Conservation (phyloP, 2,113 vertebrate genomes). For the Motacilla tschutschensis region DNA sequence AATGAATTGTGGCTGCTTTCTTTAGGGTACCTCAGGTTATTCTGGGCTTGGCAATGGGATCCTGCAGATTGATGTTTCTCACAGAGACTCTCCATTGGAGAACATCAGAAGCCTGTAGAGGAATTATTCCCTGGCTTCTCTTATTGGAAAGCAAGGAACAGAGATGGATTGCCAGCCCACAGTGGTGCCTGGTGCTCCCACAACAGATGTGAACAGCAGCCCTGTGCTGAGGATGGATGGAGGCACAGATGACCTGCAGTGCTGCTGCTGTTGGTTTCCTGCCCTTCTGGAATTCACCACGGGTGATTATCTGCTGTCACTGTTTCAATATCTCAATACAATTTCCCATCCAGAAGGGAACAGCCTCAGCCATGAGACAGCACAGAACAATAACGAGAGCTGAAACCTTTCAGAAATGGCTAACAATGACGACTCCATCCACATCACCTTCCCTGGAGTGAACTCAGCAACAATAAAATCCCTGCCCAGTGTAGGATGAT, state of each 20-base stretch:
- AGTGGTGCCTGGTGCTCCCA: not conserved
- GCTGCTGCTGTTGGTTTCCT: constrained; percentile 28
- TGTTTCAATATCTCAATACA: constrained; percentile 65
- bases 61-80: constrained; percentile 2
- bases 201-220: not conserved
- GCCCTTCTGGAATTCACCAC: constrained; percentile 32
- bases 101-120: constrained; percentile 19
- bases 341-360: constrained; percentile 36
- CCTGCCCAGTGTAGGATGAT: constrained; percentile 27
- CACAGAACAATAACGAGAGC: constrained; percentile 56
- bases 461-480: constrained; percentile 58
- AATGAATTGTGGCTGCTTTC: not conserved
- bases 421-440: constrained; percentile 60
- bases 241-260: constrained; percentile 15
- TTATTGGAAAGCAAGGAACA: not conserved
- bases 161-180: constrained; percentile 2
- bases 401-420: constrained; percentile 42
- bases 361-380: constrained; percentile 29
- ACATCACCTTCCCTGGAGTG: constrained; percentile 36
- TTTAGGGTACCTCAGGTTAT: not conserved
- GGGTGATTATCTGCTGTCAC: constrained; percentile 63
- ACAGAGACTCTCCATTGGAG: not conserved
- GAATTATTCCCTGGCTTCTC: constrained; percentile 14
- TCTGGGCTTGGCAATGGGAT: not conserved
- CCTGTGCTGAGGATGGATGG: not conserved